Conservation (phyloP, 2,888 invertebrate species). For the Oligia latruncula region DNA sequence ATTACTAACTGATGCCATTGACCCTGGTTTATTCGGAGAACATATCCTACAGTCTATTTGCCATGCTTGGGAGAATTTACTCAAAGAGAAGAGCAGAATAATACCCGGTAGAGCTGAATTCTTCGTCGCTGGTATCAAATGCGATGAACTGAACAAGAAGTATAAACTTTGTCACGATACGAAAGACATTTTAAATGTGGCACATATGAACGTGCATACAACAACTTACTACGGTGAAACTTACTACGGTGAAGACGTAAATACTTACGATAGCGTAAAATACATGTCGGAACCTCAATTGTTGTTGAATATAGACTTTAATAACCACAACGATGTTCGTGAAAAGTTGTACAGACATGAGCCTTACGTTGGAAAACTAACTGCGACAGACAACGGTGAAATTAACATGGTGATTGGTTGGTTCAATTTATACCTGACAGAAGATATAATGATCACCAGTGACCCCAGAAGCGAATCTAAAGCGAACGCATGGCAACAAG, state of each 20-base stretch:
- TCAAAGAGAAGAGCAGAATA: conserved; percentile 27
- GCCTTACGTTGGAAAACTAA: conserved; percentile 31
- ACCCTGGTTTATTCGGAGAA: conserved; percentile 53
- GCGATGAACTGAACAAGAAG: conserved; percentile 42
- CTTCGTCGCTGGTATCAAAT: conserved; percentile 47
- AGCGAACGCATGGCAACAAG: conserved; percentile 79
- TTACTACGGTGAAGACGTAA: conserved; percentile 54
- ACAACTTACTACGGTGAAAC: conserved; percentile 33
- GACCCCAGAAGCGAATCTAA: conserved; percentile 82
- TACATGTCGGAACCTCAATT: conserved; percentile 55
- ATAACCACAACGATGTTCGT: conserved; percentile 46
- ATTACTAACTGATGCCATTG: conserved; percentile 49
- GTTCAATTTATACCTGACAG: conserved; percentile 92
- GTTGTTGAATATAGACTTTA: conserved; percentile 59
- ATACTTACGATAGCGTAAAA: conserved; percentile 48
- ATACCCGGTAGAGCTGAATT: conserved; percentile 59
- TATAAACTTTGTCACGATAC: conserved; percentile 34
- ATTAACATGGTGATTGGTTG: conserved; percentile 87
- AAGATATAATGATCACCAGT: conserved; percentile 88
- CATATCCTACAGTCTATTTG: conserved; percentile 89
- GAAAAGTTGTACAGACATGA: conserved; percentile 33
- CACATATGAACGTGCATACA: conserved; percentile 46
- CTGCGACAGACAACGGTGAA: conserved; percentile 43
- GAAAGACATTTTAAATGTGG: conserved; percentile 41
- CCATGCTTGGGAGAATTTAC: conserved; percentile 89